A percentile compares a stretch with the other conserved stretches of the same genome.
These are phyloP conservation scores for Callospermophilus lateralis DNA, from an alignment of 2,113 vertebrate species.

Conservation along the genomic window DNA sequence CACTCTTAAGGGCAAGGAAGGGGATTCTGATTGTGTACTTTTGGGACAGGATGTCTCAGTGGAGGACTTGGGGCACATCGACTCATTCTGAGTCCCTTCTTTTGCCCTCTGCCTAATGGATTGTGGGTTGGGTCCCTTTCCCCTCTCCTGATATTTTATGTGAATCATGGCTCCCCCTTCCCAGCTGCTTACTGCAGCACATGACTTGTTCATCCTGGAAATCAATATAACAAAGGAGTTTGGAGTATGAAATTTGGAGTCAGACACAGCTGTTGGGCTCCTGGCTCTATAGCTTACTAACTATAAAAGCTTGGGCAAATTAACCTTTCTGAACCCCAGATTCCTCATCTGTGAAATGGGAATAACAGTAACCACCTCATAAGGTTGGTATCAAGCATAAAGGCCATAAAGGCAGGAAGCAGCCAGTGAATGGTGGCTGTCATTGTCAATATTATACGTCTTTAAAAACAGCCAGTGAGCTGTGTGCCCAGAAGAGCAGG, in stretches of 20 bases:
- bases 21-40: background rate
- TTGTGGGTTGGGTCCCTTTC: background rate
- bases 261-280: background rate
- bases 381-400: background rate
- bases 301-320: background rate
- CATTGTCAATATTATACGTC: fast-evolving
- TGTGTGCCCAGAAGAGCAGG: fast-evolving
- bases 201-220: background rate
- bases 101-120: background rate
- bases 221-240: background rate
- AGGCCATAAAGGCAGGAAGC: background rate
- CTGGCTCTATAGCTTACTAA: background rate
- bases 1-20: background rate
- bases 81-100: background rate
- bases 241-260: background rate
- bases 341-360: slow-evolving; percentile 32
- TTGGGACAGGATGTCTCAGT: background rate
- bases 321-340: background rate
- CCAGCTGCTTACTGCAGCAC: background rate
- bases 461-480: background rate
- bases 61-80: no score
- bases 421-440: background rate
- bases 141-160: background rate
- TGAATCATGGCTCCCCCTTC: background rate
- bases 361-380: background rate